Evolutionary conservation across 1,140 invertebrate species (phyloP), one percentile per base, ranked within the genome.

Genomic region (Tetraneura akinire): DNA sequence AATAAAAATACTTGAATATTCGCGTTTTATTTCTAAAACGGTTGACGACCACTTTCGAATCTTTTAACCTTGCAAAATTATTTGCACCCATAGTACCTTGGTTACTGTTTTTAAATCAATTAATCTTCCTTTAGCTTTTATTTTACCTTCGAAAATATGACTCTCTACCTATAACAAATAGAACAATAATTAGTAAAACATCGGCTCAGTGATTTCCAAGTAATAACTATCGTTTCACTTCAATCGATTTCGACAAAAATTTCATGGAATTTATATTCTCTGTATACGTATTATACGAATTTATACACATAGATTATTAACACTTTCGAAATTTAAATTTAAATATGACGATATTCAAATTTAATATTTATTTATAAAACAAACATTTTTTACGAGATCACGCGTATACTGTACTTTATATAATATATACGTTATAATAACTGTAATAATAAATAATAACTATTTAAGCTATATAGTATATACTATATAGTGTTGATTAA

Each of bases 1-100:
- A 37, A 37, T 47, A 47, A 47, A 8, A 47, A 32, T 29, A 32
- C 9, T 62, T 32, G 16, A n/a, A 29, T 62, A 8, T 29, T 26
- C 14, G 8, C 13, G 26, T 60, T 29, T 60, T 16, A 13, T 8
- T 29, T 8, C 55, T 6, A 14, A 26, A 10, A 55, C 26, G 6
- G 26, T 16, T 26, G 13, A 11, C 6, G 26, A 60, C 16, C 5
- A 16, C 26, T 60, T 37, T 64, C 18, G 26, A 64, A 64, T 37
- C 16, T 13, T 26, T 70, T 29, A 49, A 70, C 66, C 23, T 70
- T 70, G 66, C 45, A 9, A 70, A n/a, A 10, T 26, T 49, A 21
- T 70, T 70, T 70, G 26, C 45, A 18, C 66, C 21, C 8, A n/a
- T n/a, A 49, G 14, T 70, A 70, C 66, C 66, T 70, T 49, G 45